Evolutionary conservation across 2,888 invertebrate species (phyloP).

Genomic region (Cylloceria caligata): DNA sequence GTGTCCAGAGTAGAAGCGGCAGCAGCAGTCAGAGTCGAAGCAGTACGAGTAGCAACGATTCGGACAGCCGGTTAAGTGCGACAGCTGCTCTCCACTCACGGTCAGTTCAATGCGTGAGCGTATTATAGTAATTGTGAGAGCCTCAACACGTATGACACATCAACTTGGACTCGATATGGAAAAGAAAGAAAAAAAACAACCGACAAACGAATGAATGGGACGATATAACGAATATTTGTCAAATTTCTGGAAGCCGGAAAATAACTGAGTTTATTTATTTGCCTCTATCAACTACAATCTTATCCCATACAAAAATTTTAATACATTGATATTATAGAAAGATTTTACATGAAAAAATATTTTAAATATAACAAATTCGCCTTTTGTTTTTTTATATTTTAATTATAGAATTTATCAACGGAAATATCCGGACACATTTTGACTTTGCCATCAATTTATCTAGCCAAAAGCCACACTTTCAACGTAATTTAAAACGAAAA

Average conservation of each 20-base stretch:
- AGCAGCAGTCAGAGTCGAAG: background rate
- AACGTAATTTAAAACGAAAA: too few relatives aligned
- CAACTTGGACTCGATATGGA: background rate
- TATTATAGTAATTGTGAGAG: conserved; percentile 54
- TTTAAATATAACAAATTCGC: background rate
- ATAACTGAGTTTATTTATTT: background rate
- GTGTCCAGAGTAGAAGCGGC: conserved; percentile 15
- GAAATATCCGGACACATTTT: too few relatives aligned
- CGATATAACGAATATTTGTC: conserved; percentile 1
- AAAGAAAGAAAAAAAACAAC: background rate
- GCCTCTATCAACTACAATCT: background rate
- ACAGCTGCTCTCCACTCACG: conserved; percentile 60
- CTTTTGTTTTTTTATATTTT: background rate
- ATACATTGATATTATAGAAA: too few relatives aligned
- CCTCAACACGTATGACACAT: background rate
- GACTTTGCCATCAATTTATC: too few relatives aligned
- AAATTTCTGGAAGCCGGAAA: background rate
- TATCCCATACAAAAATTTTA: background rate
- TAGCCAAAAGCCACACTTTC: too few relatives aligned
- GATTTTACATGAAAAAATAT: too few relatives aligned
- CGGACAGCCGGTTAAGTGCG: conserved; percentile 53
- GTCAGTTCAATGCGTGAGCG: conserved; percentile 50
- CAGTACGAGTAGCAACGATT: conserved; percentile 27
- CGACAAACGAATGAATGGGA: conserved; percentile 6
- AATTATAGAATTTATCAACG: background rate